Base-by-base conservation (phyloP, 2,888 invertebrate species). In the Cotesia congregata region DNA sequence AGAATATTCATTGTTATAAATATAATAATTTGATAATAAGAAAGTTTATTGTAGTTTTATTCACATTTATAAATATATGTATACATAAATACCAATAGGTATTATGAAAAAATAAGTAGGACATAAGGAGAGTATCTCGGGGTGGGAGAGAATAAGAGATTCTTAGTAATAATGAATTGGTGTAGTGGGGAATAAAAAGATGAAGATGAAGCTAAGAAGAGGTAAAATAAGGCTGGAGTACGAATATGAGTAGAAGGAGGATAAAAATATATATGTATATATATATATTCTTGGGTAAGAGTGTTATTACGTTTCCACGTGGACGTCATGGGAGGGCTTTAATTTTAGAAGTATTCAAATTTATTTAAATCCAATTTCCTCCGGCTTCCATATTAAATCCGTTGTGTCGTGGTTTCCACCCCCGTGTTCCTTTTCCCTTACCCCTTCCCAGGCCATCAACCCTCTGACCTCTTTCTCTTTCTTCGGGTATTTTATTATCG, bases 261-360 rank as follows among this genome's bases (percentile, higher is more conserved):
- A 72, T 20, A 50, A n/a, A 50, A 65, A 39, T 59, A 12, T 12
- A 50, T 71, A 20, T 40, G 41, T 74, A 67, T 72, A 75, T 77
- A 73, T 68, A 74, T 40, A 67, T 59, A 41, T 64, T 17, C 40
- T 40, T 62, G 70, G 73, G 75, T 80, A 81, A 83, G 82, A 83
- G 80, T 83, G 85, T 85, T 85, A 83, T 87, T 88, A 87, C 86
- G 86, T 86, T 87, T 85, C 83, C 85, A 86, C 87, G 86, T 85
- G 84, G 85, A 85, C 85, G 84, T 86, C 84, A 84, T 84, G 83
- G 84, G 84, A 85, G 85, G 85, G 86, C 86, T 88, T 87, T 88
- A 87, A 87, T 88, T 88, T 88, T 86, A 87, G 83, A 87, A 86
- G 86, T 86, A 87, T 88, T 88, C 87, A 87, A 86, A 86, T 87